Evolutionary conservation across 2,888 invertebrate species (phyloP), one percentile per base, ranked within the genome.

Genomic region (Rotaria magnacalcarata): DNA sequence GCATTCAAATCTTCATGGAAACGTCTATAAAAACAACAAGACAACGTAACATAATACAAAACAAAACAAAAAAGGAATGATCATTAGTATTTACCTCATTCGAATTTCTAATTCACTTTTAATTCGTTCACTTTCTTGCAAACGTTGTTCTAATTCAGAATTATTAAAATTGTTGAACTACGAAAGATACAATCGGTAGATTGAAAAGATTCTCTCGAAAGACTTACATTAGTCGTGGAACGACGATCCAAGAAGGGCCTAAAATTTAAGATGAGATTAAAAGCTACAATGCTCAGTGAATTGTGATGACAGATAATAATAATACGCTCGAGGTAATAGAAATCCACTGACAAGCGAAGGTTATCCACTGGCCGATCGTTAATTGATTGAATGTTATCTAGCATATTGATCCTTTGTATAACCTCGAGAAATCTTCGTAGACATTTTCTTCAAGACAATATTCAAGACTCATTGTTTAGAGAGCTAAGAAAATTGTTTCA

Each of bases 71-170:
- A 34, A 19, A 43, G 3, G 14, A 43, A 75, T 75, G 7, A 43
- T 43, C 10, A 34, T 74, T 0, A 27, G 34, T 24, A 34, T 47
- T 80, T 47, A 80, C 80, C 80, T 80, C 47, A 80, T 43, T 47
- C 80, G 43, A 47, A n/a, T 43, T n/a, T 80, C 80, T 80, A 80
- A n/a, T 80, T 80, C 80, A 47, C n/a, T 80, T 80, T 47, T 80
- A 47, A 80, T 80, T n/a, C 80, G 47, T 47, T 80, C 80, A 47
- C n/a, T 47, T 80, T 80, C 80, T 47, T 80, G 80, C n/a, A 80
- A n/a, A 43, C 47, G 43, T n/a, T 80, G 80, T 80, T 80, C 80
- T 47, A 80, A 80, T 80, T 80, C 80, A 47, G 80, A 24, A 47
- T 47, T 80, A 80, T 8, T 80, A 14, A n/a, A 80, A 80, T 80